Evolutionary conservation across 2,888 invertebrate genomes (phyloP).

Genomic region (Nebria brevicollis): DNA sequence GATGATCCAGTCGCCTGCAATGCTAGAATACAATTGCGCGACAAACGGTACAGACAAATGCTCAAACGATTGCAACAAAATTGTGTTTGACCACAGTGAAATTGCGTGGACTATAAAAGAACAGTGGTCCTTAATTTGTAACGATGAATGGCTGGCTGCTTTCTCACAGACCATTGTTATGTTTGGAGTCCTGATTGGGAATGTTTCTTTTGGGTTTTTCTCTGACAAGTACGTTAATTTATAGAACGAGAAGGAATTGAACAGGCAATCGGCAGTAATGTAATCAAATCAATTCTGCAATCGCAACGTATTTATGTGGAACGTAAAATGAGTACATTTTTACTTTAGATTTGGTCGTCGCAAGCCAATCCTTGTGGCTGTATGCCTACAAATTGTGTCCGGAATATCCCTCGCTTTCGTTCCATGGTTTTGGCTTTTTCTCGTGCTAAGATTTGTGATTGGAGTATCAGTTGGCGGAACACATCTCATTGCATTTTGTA

Average conservation of each 20-base stretch:
- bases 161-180: constrained; percentile 76
- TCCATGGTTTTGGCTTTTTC: constrained; percentile 70
- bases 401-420: constrained; percentile 68
- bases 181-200: constrained; percentile 76
- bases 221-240: constrained; percentile 63
- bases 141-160: constrained; percentile 69
- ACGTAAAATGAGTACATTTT: neutral
- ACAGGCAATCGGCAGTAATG: neutral
- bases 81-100: constrained; percentile 6
- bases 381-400: constrained; percentile 66
- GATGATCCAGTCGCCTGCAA: neutral
- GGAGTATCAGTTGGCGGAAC: constrained; percentile 75
- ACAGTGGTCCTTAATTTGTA: constrained; percentile 76
- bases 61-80: constrained; percentile 10
- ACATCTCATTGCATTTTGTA: constrained; percentile 69
- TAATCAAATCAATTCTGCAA: neutral
- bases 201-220: constrained; percentile 73
- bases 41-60: neutral
- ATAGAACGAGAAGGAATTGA: neutral
- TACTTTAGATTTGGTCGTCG: constrained; percentile 31
- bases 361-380: constrained; percentile 60
- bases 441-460: constrained; percentile 68
- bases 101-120: constrained; percentile 74
- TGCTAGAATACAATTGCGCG: neutral
- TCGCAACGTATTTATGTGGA: neutral